Conservation (phyloP, 2,797 vertebrate genomes). For the Epinephelus awoara region DNA sequence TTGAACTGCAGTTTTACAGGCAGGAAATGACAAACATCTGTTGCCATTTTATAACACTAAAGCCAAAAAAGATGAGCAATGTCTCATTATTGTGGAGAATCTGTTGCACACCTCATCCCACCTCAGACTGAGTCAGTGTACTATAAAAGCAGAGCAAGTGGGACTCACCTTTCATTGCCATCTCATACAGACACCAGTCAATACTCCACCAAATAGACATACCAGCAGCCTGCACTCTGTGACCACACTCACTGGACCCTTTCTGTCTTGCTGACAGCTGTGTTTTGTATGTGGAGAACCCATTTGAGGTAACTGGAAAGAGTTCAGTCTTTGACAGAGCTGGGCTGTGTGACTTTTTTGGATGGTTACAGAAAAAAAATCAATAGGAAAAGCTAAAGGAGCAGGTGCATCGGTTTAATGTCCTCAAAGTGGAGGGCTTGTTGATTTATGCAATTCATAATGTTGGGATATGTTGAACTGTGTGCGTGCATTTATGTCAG, state of each 20-base stretch:
- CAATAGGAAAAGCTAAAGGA: not conserved
- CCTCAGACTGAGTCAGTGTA: not conserved
- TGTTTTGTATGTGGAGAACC: conserved; percentile 13
- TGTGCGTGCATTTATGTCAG: conserved; percentile 9
- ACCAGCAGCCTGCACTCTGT: conserved; percentile 18
- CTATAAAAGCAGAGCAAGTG: conserved; percentile 1
- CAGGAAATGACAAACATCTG: not conserved
- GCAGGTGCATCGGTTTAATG: not conserved
- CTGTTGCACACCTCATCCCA: not conserved
- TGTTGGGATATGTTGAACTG: not conserved
- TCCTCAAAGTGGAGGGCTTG: not conserved
- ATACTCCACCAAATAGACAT: conserved; percentile 38
- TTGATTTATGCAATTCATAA: not conserved
- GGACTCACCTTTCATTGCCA: not conserved
- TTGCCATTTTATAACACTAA: not conserved
- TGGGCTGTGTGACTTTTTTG: not conserved
- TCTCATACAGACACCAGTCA: not conserved
- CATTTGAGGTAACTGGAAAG: conserved; percentile 13
- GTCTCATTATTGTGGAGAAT: not conserved
- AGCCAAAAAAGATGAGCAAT: not conserved
- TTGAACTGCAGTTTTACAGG: not conserved
- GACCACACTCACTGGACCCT: not conserved
- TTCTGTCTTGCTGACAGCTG: conserved; percentile 11
- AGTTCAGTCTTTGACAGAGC: conserved; percentile 6
- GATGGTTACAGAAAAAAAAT: not conserved